Evolutionary conservation across 2,888 invertebrate genomes (phyloP), one percentile per base, ranked within the genome.

Genomic region (Drosophila melanosoma): DNA sequence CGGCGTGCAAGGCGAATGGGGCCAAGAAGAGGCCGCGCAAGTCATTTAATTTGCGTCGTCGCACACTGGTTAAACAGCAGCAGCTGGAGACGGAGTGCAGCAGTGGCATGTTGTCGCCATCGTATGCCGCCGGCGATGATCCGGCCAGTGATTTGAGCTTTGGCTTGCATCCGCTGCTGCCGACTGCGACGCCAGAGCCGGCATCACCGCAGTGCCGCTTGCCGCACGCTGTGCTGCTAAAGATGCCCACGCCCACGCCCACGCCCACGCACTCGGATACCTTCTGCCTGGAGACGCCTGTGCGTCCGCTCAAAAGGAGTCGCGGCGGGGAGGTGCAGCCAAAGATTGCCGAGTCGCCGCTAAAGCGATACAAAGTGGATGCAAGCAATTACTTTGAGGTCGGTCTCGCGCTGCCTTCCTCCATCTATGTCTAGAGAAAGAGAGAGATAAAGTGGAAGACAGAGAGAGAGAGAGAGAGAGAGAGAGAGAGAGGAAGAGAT

Each of bases 71-170:
- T 48, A 91, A 90, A 59, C 91, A 91, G 73, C 91, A 91, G 73
- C 74, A 87, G 29, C 45, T 91, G 58, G 90, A 89, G 61, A 82
- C 89, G 60, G 83, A 84, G 56, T 48, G 79, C 51, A 51, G 29
- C 2, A 52, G 3, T 15, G 40, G 52, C 32, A 83, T 89, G 15
- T 62, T 93, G 11, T 92, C 92, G 36, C 92, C 93, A 1, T 93
- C 93, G 1, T 93, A 93, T 80, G 80, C 93, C 0, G 83, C 93
- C 1, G 93, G 91, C 20, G 93, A 93, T 71, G 93, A 93, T 89
- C 93, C 93, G 0, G 93, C 93, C 8, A 92, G 91, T 69, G 93
- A 93, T 81, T 76, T 93, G 33, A 93, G 90, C 82, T 92, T 93
- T 67, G 74, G 86, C 1, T 62, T 83, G 38, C n/a, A 76, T 6